Percentiles rank a stretch among this genome's conserved stretches.
phyloP scores from a whole-genome alignment of 2,797 vertebrate species.

The Dicrostonyx torquatus region DNA sequence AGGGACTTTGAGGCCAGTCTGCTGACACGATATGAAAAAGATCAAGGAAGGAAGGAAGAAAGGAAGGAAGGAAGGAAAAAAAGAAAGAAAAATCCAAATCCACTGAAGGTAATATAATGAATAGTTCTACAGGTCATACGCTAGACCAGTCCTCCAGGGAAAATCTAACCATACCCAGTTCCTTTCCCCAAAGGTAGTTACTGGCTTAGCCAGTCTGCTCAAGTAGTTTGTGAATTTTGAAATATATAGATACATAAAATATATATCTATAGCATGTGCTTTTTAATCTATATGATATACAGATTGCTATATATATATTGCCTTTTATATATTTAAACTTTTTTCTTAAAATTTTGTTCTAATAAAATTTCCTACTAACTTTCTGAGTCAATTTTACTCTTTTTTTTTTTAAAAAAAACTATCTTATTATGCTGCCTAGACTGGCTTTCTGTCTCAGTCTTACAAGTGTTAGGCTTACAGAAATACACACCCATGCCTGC shows the following conservation, averaged over 20 bases:
- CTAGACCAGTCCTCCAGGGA: background rate
- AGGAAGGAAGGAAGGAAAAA: background rate
- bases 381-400: conserved; percentile 36
- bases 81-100: no score
- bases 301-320: conserved; percentile 29
- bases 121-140: background rate
- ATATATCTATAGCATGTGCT: background rate
- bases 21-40: background rate
- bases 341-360: conserved; percentile 28
- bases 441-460: background rate
- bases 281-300: conserved; percentile 33
- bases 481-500: background rate
- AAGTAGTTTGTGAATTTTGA: background rate
- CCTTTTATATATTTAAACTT: conserved; percentile 19
- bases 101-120: background rate
- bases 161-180: background rate
- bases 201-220: background rate
- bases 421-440: background rate
- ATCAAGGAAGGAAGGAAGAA: background rate
- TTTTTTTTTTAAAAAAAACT: background rate
- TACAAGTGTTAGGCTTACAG: background rate
- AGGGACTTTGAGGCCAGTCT: background rate
- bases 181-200: background rate
- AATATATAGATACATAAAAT: background rate
- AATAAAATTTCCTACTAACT: background rate